Evolutionary conservation across 2,113 vertebrate species (phyloP).

Genomic region (Mungos mungo): DNA sequence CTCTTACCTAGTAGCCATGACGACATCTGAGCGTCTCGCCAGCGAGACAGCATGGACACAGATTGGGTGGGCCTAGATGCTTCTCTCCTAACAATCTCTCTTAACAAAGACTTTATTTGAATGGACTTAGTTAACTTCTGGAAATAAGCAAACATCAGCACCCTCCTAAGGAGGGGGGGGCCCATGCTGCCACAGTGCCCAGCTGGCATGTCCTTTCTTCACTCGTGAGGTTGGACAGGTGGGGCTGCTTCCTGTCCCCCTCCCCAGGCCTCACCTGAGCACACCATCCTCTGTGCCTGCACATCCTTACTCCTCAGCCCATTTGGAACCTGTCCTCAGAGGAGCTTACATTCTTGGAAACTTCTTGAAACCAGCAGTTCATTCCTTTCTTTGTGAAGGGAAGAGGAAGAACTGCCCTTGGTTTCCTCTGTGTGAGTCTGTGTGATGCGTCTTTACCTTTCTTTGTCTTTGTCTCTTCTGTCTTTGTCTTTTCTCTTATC

Average conservation of each 20-base stretch:
- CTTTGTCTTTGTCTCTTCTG: not conserved
- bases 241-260: not conserved
- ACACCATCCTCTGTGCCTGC: not conserved
- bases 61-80: not conserved
- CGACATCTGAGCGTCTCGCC: fast-evolving
- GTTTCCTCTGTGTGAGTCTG: not conserved
- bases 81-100: not conserved
- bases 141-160: not conserved
- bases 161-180: not conserved
- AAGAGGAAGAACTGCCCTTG: not conserved
- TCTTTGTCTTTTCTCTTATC: not conserved
- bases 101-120: not conserved
- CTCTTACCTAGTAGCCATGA: not conserved
- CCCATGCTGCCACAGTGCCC: not conserved
- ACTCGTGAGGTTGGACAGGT: fast-evolving
- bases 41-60: not conserved
- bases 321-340: not conserved
- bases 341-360: not conserved
- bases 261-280: not conserved
- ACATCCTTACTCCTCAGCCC: not conserved
- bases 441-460: not conserved
- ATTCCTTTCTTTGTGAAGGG: not conserved
- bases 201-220: not conserved
- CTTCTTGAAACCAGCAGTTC: not conserved
- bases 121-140: not conserved